Base-by-base conservation (phyloP, 2,113 vertebrate species). In the Zapornia atra region DNA sequence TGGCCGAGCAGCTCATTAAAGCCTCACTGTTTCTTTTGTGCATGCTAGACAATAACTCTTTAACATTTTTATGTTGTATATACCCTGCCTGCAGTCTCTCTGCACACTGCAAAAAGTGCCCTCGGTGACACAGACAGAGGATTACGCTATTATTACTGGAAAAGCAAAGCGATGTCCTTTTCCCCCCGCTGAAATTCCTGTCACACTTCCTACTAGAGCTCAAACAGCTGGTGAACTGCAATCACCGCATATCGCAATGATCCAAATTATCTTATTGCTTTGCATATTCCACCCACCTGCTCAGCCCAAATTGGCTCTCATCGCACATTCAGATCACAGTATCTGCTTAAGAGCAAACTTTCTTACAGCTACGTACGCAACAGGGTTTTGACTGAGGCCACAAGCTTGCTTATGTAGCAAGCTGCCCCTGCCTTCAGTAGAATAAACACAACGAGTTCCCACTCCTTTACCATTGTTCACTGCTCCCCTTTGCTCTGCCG, bases 211-310 rank as follows among this genome's bases (percentile, higher is more conserved):
- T 54, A 22, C 34, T 17, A 18, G 33, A 87, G 38, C 46, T 71
- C 46, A n/a, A 53, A 44, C 75, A 90, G 90, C 78, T 61, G 92
- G 28, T 22, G n/a, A 89, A 34, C 70, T 71, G 73, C 78, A 93
- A 71, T 63, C 81, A 63, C 46, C n/a, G 8, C 3, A 0, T 11
- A 85, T 9, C 1, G 2, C n/a, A 68, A 29, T 1, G 78, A 70
- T 50, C 68, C 60, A 50, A 89, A 95, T 94, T 46, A 78, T 25
- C 72, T 50, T 31, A n/a, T 1, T 59, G 81, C 69, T 93, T 68
- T 91, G 51, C 85, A 79, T 38, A 71, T 82, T 79, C 61, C 92
- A 90, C 78, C 84, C 95, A 85, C 90, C 70, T n/a, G 64, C 88
- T 94, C 65, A 40, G 42, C 69, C 69, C 40, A 3, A 91, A 66